A percentile compares a stretch with the other conserved stretches of the same genome.
These are phyloP conservation scores for Catocala nupta DNA, from an alignment of 2,888 invertebrate species.

Conservation along the genomic window DNA sequence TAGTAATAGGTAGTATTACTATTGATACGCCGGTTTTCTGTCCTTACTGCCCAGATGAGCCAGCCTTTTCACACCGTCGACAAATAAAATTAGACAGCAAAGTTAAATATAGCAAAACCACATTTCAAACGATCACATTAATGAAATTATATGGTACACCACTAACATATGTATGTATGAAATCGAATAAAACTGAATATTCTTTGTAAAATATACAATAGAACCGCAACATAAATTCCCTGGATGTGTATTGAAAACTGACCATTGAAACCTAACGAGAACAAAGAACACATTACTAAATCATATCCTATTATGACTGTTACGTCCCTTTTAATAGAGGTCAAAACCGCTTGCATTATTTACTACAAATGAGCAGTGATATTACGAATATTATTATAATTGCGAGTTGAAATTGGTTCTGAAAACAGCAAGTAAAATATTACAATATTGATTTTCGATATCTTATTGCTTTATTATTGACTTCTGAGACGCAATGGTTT, in stretches of 20 bases:
- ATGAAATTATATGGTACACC: background rate
- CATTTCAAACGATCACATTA: no score
- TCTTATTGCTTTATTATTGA: no score
- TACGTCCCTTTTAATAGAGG: conserved; percentile 18
- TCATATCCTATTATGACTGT: conserved; percentile 25
- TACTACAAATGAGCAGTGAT: conserved; percentile 19
- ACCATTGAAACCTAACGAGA: conserved; percentile 16
- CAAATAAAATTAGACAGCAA: no score
- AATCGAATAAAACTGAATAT: background rate
- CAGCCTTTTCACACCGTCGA: no score
- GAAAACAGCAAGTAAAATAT: background rate
- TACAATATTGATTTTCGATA: no score
- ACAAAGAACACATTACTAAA: conserved; percentile 18
- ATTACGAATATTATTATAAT: background rate
- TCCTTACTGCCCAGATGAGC: no score
- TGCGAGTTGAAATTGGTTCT: background rate
- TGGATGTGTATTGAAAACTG: conserved; percentile 11
- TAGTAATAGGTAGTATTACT: no score
- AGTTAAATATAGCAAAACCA: no score
- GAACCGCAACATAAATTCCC: conserved; percentile 19
- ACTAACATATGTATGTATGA: background rate
- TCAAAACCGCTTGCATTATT: conserved; percentile 26
- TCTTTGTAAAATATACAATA: conserved; percentile 6
- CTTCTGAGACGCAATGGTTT: no score
- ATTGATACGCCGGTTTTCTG: no score